These are phyloP conservation scores for Aplysia californica DNA, from an alignment of 1,140 invertebrate species.

Conservation along the genomic window DNA sequence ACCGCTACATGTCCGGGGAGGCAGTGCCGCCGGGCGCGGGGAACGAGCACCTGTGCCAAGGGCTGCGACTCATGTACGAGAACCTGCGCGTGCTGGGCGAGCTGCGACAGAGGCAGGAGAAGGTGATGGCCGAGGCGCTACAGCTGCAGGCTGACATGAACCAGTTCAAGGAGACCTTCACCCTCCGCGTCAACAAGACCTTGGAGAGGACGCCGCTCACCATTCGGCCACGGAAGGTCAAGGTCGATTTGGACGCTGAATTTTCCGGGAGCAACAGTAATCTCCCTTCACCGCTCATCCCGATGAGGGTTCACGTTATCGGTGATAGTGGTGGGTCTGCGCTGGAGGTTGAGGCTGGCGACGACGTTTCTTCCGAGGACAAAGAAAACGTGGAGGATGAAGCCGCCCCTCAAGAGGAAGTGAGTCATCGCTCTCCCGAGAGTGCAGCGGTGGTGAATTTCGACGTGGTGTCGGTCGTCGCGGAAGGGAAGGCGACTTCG, in stretches of 20 bases:
- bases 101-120: conserved; percentile 72
- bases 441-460: no score
- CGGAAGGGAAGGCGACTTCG: no score
- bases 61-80: conserved; percentile 68
- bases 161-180: conserved; percentile 73
- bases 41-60: conserved; percentile 74
- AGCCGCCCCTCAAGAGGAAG: no score
- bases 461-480: no score
- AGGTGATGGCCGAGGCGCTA: conserved; percentile 72
- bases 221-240: conserved; percentile 63
- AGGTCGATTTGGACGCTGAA: conserved; percentile 61
- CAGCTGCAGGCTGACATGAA: conserved; percentile 76
- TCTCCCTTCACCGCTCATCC: conserved; percentile 58
- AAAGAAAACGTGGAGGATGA: no score
- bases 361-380: no score
- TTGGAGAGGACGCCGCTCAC: conserved; percentile 53
- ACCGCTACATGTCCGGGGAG: conserved; percentile 94
- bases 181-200: conserved; percentile 52
- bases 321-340: no score
- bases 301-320: conserved; percentile 30
- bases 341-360: no score
- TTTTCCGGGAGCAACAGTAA: conserved; percentile 39
- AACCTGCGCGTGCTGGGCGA: conserved; percentile 75
- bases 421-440: no score
- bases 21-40: conserved; percentile 75